phyloP scores from a whole-genome alignment of 2,888 invertebrate species.

The Agrotis ipsilon region DNA sequence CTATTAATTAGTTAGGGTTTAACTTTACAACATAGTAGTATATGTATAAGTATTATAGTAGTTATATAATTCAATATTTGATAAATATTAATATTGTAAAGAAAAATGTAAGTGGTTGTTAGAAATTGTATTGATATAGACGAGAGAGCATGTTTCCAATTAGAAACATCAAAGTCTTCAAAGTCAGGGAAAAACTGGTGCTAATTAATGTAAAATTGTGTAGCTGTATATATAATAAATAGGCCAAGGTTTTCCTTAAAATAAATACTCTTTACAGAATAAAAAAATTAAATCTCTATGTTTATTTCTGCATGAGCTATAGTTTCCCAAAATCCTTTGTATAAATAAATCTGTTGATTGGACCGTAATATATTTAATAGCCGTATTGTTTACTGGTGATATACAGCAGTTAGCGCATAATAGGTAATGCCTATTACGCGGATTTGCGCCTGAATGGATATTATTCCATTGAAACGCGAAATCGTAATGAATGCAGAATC shows the following conservation, averaged over 20 bases:
- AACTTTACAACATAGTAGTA: no score
- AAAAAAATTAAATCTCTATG: neutral
- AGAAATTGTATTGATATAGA: no score
- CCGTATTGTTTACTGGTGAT: slow-evolving; percentile 45
- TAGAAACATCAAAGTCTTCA: neutral
- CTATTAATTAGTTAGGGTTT: no score
- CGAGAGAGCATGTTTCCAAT: no score
- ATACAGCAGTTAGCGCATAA: slow-evolving; percentile 38
- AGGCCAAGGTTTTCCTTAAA: neutral
- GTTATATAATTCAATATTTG: no score
- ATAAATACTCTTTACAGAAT: neutral
- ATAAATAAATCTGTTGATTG: slow-evolving; percentile 19
- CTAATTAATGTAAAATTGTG: neutral
- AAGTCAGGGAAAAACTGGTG: neutral
- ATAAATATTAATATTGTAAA: no score
- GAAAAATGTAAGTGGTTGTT: no score
- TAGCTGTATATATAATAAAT: no score
- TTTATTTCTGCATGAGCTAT: neutral
- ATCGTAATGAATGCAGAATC: slow-evolving; percentile 48
- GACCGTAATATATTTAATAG: slow-evolving; percentile 23
- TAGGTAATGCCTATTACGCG: slow-evolving; percentile 52
- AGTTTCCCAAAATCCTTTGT: neutral
- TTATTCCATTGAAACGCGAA: slow-evolving; percentile 55
- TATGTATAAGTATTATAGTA: no score
- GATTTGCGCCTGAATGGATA: slow-evolving; percentile 56